These are phyloP conservation scores for Saguinus imperator DNA, from an alignment of 2,113 vertebrate genomes.

Conservation along the genomic window DNA sequence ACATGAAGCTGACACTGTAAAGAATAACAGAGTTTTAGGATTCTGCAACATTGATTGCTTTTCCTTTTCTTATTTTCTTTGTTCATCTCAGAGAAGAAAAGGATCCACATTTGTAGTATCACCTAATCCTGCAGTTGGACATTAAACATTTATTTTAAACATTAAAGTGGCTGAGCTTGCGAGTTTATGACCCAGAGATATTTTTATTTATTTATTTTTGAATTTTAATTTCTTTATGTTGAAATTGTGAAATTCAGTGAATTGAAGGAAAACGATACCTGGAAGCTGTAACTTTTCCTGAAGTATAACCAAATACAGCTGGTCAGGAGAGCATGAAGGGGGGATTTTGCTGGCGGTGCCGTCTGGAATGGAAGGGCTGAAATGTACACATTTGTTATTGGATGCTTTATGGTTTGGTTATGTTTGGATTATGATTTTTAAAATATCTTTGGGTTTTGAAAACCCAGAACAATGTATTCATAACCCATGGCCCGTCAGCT, in stretches of 20 bases:
- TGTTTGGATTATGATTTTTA: constrained; percentile 64
- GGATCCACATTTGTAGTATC: constrained; percentile 41
- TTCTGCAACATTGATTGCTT: background rate
- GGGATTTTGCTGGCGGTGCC: background rate
- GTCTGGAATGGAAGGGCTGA: background rate
- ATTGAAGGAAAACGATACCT: constrained; percentile 44
- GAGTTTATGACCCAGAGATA: constrained; percentile 42
- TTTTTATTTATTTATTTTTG: constrained; percentile 59
- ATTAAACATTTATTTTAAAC: constrained; percentile 69
- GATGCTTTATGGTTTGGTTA: constrained; percentile 61
- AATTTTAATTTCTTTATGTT: constrained; percentile 61
- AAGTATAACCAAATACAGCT: constrained; percentile 20
- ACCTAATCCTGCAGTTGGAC: constrained; percentile 40
- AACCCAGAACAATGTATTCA: constrained; percentile 67
- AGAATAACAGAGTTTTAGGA: background rate
- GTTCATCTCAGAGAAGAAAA: constrained; percentile 35
- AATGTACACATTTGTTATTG: constrained; percentile 22
- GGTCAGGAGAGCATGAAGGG: background rate
- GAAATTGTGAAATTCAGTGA: constrained; percentile 35
- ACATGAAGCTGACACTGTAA: background rate
- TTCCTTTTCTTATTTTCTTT: constrained; percentile 49
- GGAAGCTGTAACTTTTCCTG: constrained; percentile 50
- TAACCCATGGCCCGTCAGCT: constrained; percentile 57
- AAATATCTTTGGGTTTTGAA: constrained; percentile 66
- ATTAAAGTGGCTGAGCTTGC: constrained; percentile 45